Base-by-base conservation (phyloP, 2,797 vertebrate genomes). In the Gouania willdenowi region DNA sequence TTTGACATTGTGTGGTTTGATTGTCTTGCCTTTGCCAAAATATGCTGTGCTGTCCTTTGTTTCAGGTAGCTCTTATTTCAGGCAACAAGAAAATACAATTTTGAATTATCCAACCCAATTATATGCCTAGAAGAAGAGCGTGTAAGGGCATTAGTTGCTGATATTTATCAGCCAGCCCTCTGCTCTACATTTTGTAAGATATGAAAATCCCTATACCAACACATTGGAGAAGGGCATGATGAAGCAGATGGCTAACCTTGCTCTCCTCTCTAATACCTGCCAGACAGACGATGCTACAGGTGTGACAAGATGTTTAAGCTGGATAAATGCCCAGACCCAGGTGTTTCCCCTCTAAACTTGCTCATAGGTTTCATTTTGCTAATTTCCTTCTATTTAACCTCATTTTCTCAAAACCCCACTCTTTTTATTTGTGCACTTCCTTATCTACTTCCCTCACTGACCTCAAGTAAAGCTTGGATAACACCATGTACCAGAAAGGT, bases 261-360 rank as follows among this genome's bases (percentile, higher is more conserved):
- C 50, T 52, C 63, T 47, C 48, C 45, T 51, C 53, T 47, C 41
- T 41, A 1, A 1, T 11, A 49, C 46, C 59, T 70, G 60, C 73
- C 67, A 77, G 67, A 73, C 63, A 75, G 66, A 59, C 30, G 34
- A 66, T 61, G 77, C 84, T 77, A 88, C 86, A 88, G 87, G 86
- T 89, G 82, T 72, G 69, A 71, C 73, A 83, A 81, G 71, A 83
- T 83, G 79, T 75, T 80, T 50, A 43, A 46, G 36, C 66, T 86
- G 76, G 83, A 85, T 69, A 39, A 56, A 54, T 55, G 73, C 79
- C 77, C 53, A 72, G 60, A 76, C 69, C 58, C 70, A 66, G 75
- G 59, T 77, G 72, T 55, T 53, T 33, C 46, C 20, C 31, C 26
- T 19, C n/a, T 38, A 26, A 37, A 18, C 33, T 38, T 24, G 18